Evolutionary conservation across 53 echinoderm and acorn worm genomes (phyloP), one percentile per base, ranked within the genome.

Genomic region (Echinometra lucunter): DNA sequence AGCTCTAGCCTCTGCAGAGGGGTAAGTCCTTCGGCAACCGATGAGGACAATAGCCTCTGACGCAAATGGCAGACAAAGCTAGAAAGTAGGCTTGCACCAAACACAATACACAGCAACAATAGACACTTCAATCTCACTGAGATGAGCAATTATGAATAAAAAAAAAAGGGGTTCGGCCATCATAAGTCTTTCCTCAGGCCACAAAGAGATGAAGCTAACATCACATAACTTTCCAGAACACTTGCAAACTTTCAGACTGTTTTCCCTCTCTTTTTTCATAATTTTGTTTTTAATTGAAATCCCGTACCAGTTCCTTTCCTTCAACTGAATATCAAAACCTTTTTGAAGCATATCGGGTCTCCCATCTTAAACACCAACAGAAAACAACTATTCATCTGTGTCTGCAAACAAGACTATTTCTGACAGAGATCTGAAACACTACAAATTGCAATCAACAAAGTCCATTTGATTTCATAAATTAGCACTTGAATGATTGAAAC

Each of bases 31-130:
- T 17, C 78, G 11, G 15, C 45, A 83, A 49, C n/a, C 4, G 85
- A 45, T 3, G 28, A 85, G 85, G 85, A 85, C 85, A 85, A 85
- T 85, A 85, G 85, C 85, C 49, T 85, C 27, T 49, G 85, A 85
- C 85, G 85, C 85, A 85, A 10, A 85, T 28, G n/a, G 85, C 85
- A 85, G 85, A 85, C 85, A 85, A 85, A 49, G 85, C 85, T 47
- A 49, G 85, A 53, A 53, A 85, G 85, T 85, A 85, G 85, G 85
- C 85, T 85, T 85, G 16, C 85, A 85, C 28, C 37, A 37, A 49
- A 30, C 85, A 85, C 85, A 85, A 85, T 85, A 47, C 85, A 49
- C 9, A 11, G n/a, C 85, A 85, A 85, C 85, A 85, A 85, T 47
- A 49, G 49, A 37, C 85, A 85, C 85, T 85, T 85, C 85, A 85